Evolutionary conservation across 2,797 vertebrate genomes (phyloP).

Genomic region (Pachyuromys duprasi): DNA sequence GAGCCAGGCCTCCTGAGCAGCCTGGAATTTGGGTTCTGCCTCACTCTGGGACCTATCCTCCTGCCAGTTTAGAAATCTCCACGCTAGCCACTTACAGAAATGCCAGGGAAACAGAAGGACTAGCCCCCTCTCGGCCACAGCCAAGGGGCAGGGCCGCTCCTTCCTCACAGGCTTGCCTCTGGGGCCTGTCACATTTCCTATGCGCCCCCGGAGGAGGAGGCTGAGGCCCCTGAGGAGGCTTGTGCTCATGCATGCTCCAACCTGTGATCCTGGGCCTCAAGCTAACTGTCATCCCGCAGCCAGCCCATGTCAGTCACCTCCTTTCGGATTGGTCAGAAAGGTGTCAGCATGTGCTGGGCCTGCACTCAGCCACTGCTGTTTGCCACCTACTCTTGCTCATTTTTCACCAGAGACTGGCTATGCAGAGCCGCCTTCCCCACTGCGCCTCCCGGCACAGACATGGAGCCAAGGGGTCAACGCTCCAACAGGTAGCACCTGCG

Average conservation of each 20-base stretch:
- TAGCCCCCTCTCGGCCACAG: not conserved
- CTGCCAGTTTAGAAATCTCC: not conserved
- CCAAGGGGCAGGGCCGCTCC: not conserved
- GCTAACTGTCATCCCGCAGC: not conserved
- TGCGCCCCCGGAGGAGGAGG: too few relatives aligned
- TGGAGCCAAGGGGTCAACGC: not conserved
- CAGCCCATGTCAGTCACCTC: not conserved
- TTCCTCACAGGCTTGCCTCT: not conserved
- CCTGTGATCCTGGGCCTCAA: not conserved
- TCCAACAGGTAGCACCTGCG: not conserved
- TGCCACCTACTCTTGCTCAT: too few relatives aligned
- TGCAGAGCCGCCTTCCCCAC: not conserved
- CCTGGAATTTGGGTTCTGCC: not conserved
- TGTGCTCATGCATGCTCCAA: too few relatives aligned
- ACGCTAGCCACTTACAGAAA: not conserved
- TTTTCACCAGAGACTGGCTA: not conserved
- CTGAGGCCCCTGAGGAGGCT: too few relatives aligned
- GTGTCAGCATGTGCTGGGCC: not conserved
- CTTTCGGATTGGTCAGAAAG: not conserved
- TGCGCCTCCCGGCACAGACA: too few relatives aligned
- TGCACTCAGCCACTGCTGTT: not conserved
- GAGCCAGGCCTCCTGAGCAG: not conserved
- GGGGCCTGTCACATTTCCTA: too few relatives aligned
- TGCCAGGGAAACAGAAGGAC: not conserved
- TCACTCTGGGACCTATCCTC: not conserved